These are phyloP conservation scores for Ochotona princeps DNA, from an alignment of 2,113 vertebrate species.

Conservation along the genomic window DNA sequence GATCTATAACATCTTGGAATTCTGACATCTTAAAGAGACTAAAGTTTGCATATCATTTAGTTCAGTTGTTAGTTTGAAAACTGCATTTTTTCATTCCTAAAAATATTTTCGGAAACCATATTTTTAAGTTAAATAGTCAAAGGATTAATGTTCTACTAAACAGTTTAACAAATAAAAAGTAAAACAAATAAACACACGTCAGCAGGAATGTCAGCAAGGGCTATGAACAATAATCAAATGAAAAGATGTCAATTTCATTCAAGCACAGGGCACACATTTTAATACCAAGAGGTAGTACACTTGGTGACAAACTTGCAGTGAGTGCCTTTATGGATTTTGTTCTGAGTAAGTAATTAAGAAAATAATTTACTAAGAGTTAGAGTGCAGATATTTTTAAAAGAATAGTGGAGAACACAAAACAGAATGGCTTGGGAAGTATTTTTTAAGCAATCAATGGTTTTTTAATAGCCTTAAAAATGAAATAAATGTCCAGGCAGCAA, in stretches of 20 bases:
- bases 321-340: constrained; percentile 4
- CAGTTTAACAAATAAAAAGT: too few relatives aligned
- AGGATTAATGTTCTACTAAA: too few relatives aligned
- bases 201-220: too few relatives aligned
- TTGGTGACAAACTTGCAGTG: not conserved
- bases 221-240: too few relatives aligned
- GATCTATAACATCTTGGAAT: not conserved
- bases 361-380: not conserved
- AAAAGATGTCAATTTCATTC: too few relatives aligned
- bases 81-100: not conserved
- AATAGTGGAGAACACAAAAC: not conserved
- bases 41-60: not conserved
- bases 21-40: not conserved
- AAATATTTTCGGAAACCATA: too few relatives aligned
- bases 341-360: not conserved
- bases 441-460: constrained; percentile 14
- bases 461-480: not conserved
- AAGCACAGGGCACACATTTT: not conserved
- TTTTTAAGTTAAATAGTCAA: too few relatives aligned
- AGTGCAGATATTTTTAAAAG: constrained; percentile 16
- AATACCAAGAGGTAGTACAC: not conserved
- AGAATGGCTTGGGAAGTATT: not conserved
- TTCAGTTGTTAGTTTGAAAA: not conserved
- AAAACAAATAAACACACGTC: too few relatives aligned
- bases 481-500: constrained; percentile 10